Evolutionary conservation across 2,113 vertebrate genomes (phyloP).

Genomic region (Pelobates fuscus): DNA sequence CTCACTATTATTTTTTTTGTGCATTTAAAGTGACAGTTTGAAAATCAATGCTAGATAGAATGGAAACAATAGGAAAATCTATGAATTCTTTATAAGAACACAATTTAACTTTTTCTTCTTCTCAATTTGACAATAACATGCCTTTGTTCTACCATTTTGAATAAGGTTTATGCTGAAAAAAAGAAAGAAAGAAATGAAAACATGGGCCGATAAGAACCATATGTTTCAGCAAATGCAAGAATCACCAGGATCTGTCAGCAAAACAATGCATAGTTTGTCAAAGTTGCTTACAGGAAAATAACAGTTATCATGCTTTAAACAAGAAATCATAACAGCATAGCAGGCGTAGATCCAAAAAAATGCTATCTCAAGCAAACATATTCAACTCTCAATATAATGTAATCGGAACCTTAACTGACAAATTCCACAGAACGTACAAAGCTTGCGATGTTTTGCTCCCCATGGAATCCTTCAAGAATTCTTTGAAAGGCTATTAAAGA

Average conservation of each 20-base stretch:
- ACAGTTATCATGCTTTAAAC: constrained; percentile 34
- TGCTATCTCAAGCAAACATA: constrained; percentile 24
- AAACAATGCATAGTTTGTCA: constrained; percentile 31
- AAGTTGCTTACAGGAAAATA: constrained; percentile 34
- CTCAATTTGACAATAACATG: not conserved
- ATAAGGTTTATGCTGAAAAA: not conserved
- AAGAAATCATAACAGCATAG: constrained; percentile 31
- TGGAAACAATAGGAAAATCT: too few species aligned
- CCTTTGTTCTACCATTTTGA: not conserved
- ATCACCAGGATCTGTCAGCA: constrained; percentile 31
- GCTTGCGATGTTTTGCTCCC: constrained; percentile 4
- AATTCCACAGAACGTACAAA: not conserved
- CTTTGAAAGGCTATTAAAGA: constrained; percentile 18
- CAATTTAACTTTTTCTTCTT: not conserved
- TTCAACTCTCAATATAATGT: constrained; percentile 13
- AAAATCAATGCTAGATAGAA: too few species aligned
- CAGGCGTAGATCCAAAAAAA: constrained; percentile 25
- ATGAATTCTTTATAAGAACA: too few species aligned
- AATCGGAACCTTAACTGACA: constrained; percentile 19
- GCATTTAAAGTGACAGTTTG: too few species aligned
- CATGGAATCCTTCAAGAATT: constrained; percentile 1
- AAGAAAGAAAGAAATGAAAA: not conserved
- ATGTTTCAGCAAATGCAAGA: constrained; percentile 3
- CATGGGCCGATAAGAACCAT: constrained; percentile 21
- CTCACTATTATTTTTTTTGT: too few species aligned